Evolutionary conservation across 2,888 invertebrate species (phyloP), one percentile per base, ranked within the genome.

Genomic region (Synanthedon andrenaeformis): DNA sequence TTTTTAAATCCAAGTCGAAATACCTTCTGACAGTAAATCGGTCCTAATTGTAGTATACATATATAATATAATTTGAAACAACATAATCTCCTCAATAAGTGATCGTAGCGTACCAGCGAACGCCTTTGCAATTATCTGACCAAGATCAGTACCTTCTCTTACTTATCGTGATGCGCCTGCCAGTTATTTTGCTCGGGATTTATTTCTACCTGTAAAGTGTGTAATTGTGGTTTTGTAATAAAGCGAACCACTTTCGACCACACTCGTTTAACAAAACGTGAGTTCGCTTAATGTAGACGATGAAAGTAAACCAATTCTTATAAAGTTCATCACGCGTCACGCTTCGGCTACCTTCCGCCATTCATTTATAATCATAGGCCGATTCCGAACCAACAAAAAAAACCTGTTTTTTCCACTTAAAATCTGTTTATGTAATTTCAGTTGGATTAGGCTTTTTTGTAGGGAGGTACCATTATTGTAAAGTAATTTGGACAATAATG

Each of bases 271-370:
- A 66, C 61, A 63, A 17, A 69, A 75, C 75, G 72, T 76, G 74
- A 72, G 71, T 63, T 67, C 64, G 64, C 59, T 55, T 69, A 69
- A 69, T 66, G 63, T 62, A 52, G 58, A 58, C 59, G 63, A 70
- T 66, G 69, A 74, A 77, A 75, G 70, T 74, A 72, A 74, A 65
- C 63, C 68, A 69, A 64, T 66, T 61, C 10, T 45, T 62, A 65
- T 61, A 65, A 52, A 55, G 58, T 64, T 67, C 60, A 60, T 58
- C 62, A 63, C 49, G 51, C 54, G 42, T 58, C 52, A 57, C 52
- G 53, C 52, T 51, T 51, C 28, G 62, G 66, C 59, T 64, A 61
- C 61, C 56, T 59, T 53, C 56, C 48, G 53, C 56, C 51, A 23
- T 54, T 55, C 50, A 42, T 51, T 54, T 55, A 52, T 52, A 54